Base-by-base conservation (phyloP, 2,113 vertebrate genomes). In the Leiothrix lutea region DNA sequence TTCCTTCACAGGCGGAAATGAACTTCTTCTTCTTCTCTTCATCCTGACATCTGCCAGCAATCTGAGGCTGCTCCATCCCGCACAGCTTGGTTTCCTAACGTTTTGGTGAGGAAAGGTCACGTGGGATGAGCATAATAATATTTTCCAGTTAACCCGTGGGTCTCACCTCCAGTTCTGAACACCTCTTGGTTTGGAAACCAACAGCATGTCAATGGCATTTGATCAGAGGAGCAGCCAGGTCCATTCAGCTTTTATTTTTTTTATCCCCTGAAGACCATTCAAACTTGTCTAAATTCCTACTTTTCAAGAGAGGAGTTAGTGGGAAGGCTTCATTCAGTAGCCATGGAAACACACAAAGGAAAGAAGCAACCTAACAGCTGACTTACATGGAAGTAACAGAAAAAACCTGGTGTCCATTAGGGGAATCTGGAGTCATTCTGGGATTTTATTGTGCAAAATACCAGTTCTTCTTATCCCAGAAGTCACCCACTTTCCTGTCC, bases 11-110 rank as follows among this genome's bases (percentile, higher is more conserved):
- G 90, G 12, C 16, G 44, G 94, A 96, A 95, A 96, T 90, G 44
- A 95, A 72, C 92, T 93, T 51, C 90, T 92, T 33, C 50, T 94
- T 50, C 51, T 94, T 40, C 50, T 35, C 85, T 71, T 79, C 88
- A 90, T 72, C 92, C 90, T 74, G 90, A 92, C 94, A 96, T 97
- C 94, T 97, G 95, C 2, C 69, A 96, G 94, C 93, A 96, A 94
- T 64, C 90, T 92, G 88, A 92, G 75, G 48, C 86, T n/a, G 51
- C 74, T 91, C 78, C 45, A 11, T 35, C 69, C 61, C 1, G 18
- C 89, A 82, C 89, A 61, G 79, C 62, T 91, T 80, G 57, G 66
- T 35, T 92, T 86, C 66, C 72, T 60, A 65, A 64, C 0, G 1
- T 84, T 94, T 57, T 74, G 74, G 80, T n/a, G 82, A 80, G 69